Conservation (phyloP, 92 coral and sea anemone species). For the Epizoanthus scotinus region DNA sequence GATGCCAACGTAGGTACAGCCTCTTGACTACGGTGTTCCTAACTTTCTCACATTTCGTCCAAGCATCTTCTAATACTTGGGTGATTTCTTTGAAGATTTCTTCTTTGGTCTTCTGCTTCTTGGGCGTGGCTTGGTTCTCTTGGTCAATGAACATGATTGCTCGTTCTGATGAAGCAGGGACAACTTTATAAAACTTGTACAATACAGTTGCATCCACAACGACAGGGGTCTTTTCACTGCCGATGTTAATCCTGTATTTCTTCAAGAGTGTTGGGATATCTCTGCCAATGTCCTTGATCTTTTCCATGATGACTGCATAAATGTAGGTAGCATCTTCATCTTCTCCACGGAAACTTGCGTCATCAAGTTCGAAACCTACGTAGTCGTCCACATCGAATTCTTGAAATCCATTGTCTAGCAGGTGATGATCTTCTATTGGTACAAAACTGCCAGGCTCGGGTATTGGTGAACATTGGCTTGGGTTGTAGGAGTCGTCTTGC, state of each 20-base stretch:
- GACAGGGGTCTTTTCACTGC: slow-evolving; percentile 46
- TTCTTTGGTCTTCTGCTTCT: slow-evolving; percentile 42
- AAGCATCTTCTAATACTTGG: slow-evolving; percentile 61
- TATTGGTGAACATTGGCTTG: slow-evolving; percentile 10
- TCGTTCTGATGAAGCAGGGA: slow-evolving; percentile 3
- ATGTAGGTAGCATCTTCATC: slow-evolving; percentile 56
- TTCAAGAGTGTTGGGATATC: slow-evolving; percentile 1
- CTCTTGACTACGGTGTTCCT: slow-evolving; percentile 71
- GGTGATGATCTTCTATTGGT: slow-evolving; percentile 61
- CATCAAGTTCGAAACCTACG: slow-evolving; percentile 59
- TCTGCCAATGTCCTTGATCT: neutral
- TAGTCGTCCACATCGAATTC: slow-evolving; percentile 58
- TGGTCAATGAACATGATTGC: slow-evolving; percentile 4
- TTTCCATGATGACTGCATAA: slow-evolving; percentile 60
- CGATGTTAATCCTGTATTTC: slow-evolving; percentile 59
- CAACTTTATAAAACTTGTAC: slow-evolving; percentile 53
- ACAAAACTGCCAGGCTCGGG: slow-evolving; percentile 66
- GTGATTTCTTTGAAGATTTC: slow-evolving; percentile 57
- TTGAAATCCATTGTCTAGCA: slow-evolving; percentile 55
- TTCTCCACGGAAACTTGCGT: slow-evolving; percentile 42
- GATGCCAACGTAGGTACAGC: slow-evolving; percentile 79
- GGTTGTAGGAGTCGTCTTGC: slow-evolving; percentile 48
- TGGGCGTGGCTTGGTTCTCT: neutral
- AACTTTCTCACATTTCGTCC: slow-evolving; percentile 63
- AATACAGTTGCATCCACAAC: slow-evolving; percentile 49